Percentiles rank a stretch among this genome's conserved stretches.
Evolutionary conservation across 1,140 invertebrate genomes (phyloP).

Genomic region (Stenopsyche tienmushanensis): DNA sequence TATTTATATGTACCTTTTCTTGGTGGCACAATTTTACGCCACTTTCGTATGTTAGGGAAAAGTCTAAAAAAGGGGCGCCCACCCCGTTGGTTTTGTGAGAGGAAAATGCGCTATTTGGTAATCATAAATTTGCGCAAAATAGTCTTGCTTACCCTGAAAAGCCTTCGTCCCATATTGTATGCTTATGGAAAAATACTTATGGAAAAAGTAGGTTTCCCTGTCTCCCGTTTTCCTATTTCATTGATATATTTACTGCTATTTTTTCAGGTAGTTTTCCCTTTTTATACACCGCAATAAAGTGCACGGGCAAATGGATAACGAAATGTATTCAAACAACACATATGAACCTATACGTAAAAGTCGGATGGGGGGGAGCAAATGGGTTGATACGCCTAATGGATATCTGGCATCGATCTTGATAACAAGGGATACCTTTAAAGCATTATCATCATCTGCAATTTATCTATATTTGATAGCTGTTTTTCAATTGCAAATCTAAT

Average conservation of each 20-base stretch:
- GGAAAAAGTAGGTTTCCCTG: slow-evolving; percentile 20
- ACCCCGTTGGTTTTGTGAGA: background rate
- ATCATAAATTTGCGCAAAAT: slow-evolving; percentile 25
- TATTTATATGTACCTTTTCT: too few relatives aligned
- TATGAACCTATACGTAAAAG: background rate
- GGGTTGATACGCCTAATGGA: too few relatives aligned
- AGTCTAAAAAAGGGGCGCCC: background rate
- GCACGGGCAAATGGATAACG: slow-evolving; percentile 8
- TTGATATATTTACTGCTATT: slow-evolving; percentile 27
- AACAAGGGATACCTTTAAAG: too few relatives aligned
- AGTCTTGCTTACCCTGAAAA: slow-evolving; percentile 17
- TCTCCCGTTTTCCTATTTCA: slow-evolving; percentile 19
- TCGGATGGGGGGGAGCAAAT: too few relatives aligned
- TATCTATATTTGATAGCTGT: too few relatives aligned
- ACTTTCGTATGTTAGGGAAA: too few relatives aligned
- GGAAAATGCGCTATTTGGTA: slow-evolving; percentile 18
- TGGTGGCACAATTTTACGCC: too few relatives aligned
- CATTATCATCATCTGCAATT: too few relatives aligned
- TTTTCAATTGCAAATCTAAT: too few relatives aligned
- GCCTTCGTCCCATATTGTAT: slow-evolving; percentile 16
- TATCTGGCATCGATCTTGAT: too few relatives aligned
- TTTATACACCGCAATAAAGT: slow-evolving; percentile 21
- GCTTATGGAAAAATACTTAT: slow-evolving; percentile 31
- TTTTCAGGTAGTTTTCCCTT: slow-evolving; percentile 26
- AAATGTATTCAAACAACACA: background rate